Base-by-base conservation (phyloP, 2,888 invertebrate genomes). In the Ophion ellenae region DNA sequence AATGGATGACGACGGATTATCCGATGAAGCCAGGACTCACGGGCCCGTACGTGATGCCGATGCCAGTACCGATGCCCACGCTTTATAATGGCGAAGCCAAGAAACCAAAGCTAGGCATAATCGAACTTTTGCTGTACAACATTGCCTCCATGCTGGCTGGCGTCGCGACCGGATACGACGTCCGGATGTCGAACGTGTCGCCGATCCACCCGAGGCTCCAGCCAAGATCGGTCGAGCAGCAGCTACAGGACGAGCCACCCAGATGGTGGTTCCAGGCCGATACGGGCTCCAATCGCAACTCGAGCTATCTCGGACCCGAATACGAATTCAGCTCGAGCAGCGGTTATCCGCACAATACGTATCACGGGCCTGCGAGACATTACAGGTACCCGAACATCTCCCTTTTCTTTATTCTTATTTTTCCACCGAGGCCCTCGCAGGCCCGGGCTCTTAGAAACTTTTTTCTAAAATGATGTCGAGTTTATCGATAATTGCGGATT, bases 121-220 rank as follows among this genome's bases (percentile, higher is more conserved):
- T 97, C 90, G 97, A 97, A 94, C 95, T 96, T 95, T 97, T 97
- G 89, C 95, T 99, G 87, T 98, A 97, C 95, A 98, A 98, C 94
- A 98, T 99, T 95, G 98, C 98, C 78, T 97, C 98, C 77, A 95
- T 99, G 95, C 94, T 99, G 91, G 98, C 98, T 3, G 97, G 98
- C 40, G 97, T 99, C 63, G 98, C 97, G 3, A 97, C 98, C 61
- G 99, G 99, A 0, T 98, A 98, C 93, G 99, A 99, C 95, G 97
- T 99, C 77, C 96, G 98, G 91, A 96, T 98, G 94, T 97, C 98
- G 67, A 98, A 98, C 92, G 96, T 97, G 76, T 97, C 97, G 89
- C 97, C 97, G 0, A 95, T 98, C 87, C 98, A 98, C 94, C 98
- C 98, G 9, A 96, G 96, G 84, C 94, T 98, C 84, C 96, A 97